Base-by-base conservation (phyloP, 2,797 vertebrate genomes). In the Zenarchopterus dispar region DNA sequence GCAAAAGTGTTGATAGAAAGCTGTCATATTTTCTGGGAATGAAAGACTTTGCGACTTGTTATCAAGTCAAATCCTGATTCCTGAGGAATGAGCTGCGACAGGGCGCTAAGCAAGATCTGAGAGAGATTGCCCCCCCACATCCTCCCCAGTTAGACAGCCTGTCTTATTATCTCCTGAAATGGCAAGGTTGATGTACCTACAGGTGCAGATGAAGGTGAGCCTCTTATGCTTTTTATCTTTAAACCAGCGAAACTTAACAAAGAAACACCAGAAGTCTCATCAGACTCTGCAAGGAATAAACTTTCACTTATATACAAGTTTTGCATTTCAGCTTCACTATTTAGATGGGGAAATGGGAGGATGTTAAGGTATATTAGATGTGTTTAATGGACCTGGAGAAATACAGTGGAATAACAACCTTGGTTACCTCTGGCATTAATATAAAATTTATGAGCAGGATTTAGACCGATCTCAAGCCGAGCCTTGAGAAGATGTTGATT, bases 371-470 rank as follows among this genome's bases (percentile, higher is more conserved):
- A 80, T 84, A 85, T 89, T 85, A 89, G 80, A 74, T 73, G 69
- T 77, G 83, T 90, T 91, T 89, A 91, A 91, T 90, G 84, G 82
- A 84, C 81, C 81, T 66, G 66, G 55, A 81, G 81, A 88, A 89
- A 85, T 76, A 77, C 80, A 65, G 56, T 67, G 65, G 48, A 71
- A 89, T 91, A 91, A 92, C 86, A 91, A 88, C 87, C 85, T 86
- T 87, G 88, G 84, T 89, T 89, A 89, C 88, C 84, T 82, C 84
- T 90, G 84, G 89, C 84, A 87, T 91, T 91, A 90, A 93, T 93
- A 84, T 85, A 89, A 90, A 90, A 92, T 91, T 84, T 89, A 91
- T 92, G 86, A 93, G 86, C 67, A 69, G 81, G 87, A 87, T 90
- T 92, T 89, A 84, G 87, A 75, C 79, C 62, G 75, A 86, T 89